A percentile compares a stretch with the other conserved stretches of the same genome.
Conservation (phyloP, 64 coral and sea anemone genomes). For the Stichodactyla mertensii region DNA sequence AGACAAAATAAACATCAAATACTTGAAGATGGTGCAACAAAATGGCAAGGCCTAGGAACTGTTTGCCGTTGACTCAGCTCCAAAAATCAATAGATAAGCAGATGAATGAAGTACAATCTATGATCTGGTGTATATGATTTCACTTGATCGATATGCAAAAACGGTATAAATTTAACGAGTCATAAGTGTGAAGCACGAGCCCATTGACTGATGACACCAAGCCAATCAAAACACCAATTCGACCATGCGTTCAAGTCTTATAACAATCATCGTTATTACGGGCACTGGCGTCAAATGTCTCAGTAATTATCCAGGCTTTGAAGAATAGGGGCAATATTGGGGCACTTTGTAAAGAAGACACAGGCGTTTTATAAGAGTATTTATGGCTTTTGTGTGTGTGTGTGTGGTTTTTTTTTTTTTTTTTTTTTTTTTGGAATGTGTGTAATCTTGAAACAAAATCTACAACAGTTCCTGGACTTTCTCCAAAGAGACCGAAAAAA, state of each 20-base stretch:
- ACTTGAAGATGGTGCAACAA: too few relatives aligned
- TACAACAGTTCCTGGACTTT: not conserved
- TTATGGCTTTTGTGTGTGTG: not conserved
- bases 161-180: slow-evolving; percentile 7
- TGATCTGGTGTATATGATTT: not conserved
- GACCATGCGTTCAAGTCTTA: not conserved
- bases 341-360: not conserved
- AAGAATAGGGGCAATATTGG: not conserved
- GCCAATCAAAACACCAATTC: not conserved
- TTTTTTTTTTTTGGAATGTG: too few relatives aligned
- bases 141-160: not conserved
- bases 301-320: not conserved
- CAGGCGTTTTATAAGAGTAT: not conserved
- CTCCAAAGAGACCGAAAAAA: not conserved
- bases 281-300: slow-evolving; percentile 2
- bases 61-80: not conserved
- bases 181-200: not conserved
- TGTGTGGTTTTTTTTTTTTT: too few relatives aligned
- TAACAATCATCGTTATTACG: not conserved
- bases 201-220: not conserved
- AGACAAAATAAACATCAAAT: too few relatives aligned
- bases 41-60: not conserved
- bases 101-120: not conserved
- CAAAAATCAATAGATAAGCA: not conserved
- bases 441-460: not conserved